phyloP scores from a whole-genome alignment of 2,113 vertebrate species.

The Lepus americanus region DNA sequence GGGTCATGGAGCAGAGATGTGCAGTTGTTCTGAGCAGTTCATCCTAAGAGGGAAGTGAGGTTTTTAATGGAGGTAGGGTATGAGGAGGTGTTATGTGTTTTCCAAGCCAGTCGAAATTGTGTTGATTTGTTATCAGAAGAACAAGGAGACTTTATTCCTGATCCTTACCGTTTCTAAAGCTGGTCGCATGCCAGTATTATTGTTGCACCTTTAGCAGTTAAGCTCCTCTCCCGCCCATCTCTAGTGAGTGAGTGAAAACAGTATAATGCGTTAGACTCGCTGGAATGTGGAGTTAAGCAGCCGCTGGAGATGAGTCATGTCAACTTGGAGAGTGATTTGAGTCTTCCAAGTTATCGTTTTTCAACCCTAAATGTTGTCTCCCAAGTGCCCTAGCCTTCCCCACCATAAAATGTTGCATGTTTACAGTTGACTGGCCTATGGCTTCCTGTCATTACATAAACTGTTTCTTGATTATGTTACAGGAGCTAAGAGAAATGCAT shows the following conservation, averaged over 20 bases:
- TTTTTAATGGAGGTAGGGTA: neutral
- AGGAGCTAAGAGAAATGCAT: slow-evolving; percentile 98
- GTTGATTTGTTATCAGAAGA: neutral
- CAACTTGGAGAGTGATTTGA: neutral
- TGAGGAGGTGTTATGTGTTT: neutral
- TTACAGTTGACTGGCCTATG: neutral
- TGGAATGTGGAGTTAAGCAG: neutral
- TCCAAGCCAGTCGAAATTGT: neutral
- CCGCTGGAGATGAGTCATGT: neutral
- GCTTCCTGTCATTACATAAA: neutral
- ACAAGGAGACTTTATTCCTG: neutral
- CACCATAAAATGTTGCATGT: neutral
- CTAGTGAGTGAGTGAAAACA: neutral
- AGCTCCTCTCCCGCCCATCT: neutral
- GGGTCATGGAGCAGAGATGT: neutral
- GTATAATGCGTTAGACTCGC: neutral
- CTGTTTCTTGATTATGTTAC: slow-evolving; percentile 68
- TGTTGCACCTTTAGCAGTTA: neutral
- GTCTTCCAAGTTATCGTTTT: neutral
- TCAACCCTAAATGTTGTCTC: neutral
- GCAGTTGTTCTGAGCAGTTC: neutral
- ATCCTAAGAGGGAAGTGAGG: neutral
- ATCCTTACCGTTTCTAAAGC: neutral
- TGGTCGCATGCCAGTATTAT: neutral
- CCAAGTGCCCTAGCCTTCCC: neutral